Base-by-base conservation (phyloP, 2,888 invertebrate genomes). In the Drosophila falleni region DNA sequence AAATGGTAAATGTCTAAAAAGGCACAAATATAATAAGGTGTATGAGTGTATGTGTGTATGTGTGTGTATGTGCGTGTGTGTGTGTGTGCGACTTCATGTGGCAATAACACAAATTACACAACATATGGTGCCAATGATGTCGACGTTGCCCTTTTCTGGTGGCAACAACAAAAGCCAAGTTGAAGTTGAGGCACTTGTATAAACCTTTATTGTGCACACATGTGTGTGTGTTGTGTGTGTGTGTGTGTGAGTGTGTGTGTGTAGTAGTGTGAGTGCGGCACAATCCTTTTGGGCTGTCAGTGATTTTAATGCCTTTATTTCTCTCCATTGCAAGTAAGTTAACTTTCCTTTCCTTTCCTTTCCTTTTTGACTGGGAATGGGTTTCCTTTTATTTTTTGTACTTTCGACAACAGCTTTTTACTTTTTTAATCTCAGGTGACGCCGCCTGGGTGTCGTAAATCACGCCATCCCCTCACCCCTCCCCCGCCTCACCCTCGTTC, bases 81-180 rank as follows among this genome's bases (percentile, higher is more conserved):
- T 56, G 53, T 42, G 56, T 50, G 54, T 51, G 53, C 44, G 87
- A 90, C 83, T 89, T 89, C 89, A 89, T 87, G 84, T 87, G 86
- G 89, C 89, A 91, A 91, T 92, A 90, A 91, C 92, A 92, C 92
- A 92, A 92, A 92, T 92, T 92, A 92, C 91, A 87, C 88, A 91
- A 81, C 92, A 92, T 92, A 92, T 92, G 92, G 92, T 92, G 90
- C 91, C 92, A 92, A 92, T 92, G 92, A 92, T 90, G 91, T 77
- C 79, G 79, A 66, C 75, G 79, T 91, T 90, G 90, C 87, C 85
- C 89, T 89, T 88, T 89, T 88, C 55, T 77, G 83, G 78, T 87
- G 71, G 67, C 80, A 72, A 63, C 81, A 81, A 80, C 80, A 85
- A 74, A 70, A 59, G 59, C 64, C 62, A 58, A 67, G 80, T 42